These are phyloP conservation scores for Triplophysa dalaica DNA, from an alignment of 2,113 vertebrate species.

Conservation along the genomic window DNA sequence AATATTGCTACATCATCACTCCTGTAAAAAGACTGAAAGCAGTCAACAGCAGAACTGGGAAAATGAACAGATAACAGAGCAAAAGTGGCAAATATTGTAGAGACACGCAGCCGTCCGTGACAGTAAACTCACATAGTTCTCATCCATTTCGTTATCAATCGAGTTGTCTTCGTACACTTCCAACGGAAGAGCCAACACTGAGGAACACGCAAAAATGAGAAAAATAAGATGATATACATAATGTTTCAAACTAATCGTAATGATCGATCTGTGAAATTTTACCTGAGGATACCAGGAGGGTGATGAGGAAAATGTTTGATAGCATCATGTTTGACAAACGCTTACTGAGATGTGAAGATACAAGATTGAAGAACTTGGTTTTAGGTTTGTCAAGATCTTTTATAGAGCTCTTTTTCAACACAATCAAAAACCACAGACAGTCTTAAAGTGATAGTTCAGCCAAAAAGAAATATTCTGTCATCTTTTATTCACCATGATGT, in stretches of 20 bases:
- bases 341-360: not conserved
- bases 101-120: too few relatives aligned
- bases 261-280: not conserved
- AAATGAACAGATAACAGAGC: too few relatives aligned
- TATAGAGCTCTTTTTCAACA: not conserved
- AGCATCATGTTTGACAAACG: not conserved
- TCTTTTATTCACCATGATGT: not conserved
- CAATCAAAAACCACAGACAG: not conserved
- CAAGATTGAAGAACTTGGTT: not conserved
- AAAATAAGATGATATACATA: not conserved
- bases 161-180: too few relatives aligned
- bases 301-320: not conserved
- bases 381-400: not conserved
- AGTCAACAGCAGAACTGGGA: too few relatives aligned
- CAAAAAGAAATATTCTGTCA: too few relatives aligned
- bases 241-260: not conserved
- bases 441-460: not conserved
- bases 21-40: too few relatives aligned
- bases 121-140: too few relatives aligned
- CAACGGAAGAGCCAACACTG: too few relatives aligned
- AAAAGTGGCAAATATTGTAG: too few relatives aligned
- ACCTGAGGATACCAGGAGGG: conserved; percentile 22
- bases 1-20: too few relatives aligned
- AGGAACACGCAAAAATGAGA: too few relatives aligned
- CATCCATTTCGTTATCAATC: too few relatives aligned